Evolutionary conservation across 2,113 vertebrate species (phyloP).

Genomic region (Poeciliopsis retropinna): DNA sequence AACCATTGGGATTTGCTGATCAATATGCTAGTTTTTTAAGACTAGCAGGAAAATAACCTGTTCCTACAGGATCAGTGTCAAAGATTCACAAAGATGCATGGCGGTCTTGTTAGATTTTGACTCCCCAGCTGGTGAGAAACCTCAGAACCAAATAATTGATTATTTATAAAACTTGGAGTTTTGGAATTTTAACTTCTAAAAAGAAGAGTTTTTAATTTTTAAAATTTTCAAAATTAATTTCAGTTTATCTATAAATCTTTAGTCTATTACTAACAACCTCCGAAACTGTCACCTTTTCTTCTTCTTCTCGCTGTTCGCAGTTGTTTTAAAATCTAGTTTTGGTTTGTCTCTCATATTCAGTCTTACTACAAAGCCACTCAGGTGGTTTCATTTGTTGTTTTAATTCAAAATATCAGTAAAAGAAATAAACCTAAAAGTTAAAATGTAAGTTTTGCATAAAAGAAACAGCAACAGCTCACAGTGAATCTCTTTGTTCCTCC

Average conservation of each 20-base stretch:
- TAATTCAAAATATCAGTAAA: neutral
- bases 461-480: neutral
- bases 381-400: neutral
- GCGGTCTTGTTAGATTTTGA: no score
- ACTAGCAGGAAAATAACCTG: no score
- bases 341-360: neutral
- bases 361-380: neutral
- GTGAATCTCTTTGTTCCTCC: conserved; percentile 14
- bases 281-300: neutral
- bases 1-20: no score
- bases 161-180: neutral
- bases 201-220: neutral
- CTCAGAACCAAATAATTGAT: no score
- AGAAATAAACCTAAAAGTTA: neutral
- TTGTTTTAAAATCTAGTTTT: neutral
- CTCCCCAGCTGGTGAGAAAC: no score
- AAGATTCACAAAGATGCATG: no score
- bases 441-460: conserved; percentile 7
- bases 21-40: no score
- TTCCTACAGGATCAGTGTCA: no score
- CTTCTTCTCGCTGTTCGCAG: no score
- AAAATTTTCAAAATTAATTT: neutral
- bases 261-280: neutral
- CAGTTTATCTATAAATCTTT: neutral
- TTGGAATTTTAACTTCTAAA: neutral